Evolutionary conservation across 2,888 invertebrate genomes (phyloP).

Genomic region (Notodonta dromedarius): DNA sequence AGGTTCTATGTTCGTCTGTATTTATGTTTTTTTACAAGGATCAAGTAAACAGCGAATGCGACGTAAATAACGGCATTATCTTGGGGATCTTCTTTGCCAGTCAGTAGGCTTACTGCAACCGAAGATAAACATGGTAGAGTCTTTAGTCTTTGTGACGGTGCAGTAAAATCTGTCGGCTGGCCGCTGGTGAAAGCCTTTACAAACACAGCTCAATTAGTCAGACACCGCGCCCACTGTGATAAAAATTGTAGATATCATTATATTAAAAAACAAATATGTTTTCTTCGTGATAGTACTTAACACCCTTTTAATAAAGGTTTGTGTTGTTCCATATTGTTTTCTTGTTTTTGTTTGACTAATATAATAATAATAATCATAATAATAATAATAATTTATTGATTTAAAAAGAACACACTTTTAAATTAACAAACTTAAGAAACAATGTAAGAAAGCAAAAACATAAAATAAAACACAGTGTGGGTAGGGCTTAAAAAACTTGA

Average conservation of each 20-base stretch:
- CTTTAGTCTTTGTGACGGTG: constrained; percentile 48
- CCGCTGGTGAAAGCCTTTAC: constrained; percentile 51
- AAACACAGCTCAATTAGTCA: constrained; percentile 55
- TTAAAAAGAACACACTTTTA: too few relatives aligned
- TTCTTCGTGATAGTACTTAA: constrained; percentile 21
- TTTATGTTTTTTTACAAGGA: not conserved
- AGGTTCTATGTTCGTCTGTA: too few relatives aligned
- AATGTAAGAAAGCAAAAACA: too few relatives aligned
- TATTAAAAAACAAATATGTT: constrained; percentile 25
- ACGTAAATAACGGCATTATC: constrained; percentile 4
- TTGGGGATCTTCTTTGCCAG: constrained; percentile 18
- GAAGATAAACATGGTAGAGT: constrained; percentile 42
- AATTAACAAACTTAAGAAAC: too few relatives aligned
- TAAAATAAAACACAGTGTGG: too few relatives aligned
- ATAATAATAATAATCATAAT: too few relatives aligned
- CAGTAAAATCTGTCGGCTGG: constrained; percentile 46
- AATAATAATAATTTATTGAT: too few relatives aligned
- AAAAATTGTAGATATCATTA: constrained; percentile 20
- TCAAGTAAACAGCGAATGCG: not conserved
- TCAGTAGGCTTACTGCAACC: constrained; percentile 29
- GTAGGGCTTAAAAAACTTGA: too few relatives aligned
- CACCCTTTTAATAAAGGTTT: constrained; percentile 21
- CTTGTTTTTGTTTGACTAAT: constrained; percentile 17
- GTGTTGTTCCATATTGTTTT: constrained; percentile 20
- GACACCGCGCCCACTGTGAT: constrained; percentile 30